phyloP scores from a whole-genome alignment of 2,888 invertebrate genomes.

The Mesochorus sp. region DNA sequence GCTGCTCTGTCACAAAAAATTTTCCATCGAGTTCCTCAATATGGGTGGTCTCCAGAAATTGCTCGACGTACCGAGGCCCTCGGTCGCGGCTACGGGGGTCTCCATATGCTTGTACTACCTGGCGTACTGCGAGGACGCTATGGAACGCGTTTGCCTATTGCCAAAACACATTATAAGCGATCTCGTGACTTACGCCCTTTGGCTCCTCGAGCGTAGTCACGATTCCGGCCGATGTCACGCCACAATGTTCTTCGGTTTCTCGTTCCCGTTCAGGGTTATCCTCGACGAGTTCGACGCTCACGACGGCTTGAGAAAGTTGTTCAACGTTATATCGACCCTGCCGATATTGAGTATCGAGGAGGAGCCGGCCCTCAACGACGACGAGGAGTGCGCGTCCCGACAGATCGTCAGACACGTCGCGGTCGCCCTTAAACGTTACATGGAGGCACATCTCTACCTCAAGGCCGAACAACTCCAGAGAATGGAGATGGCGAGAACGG shows the following conservation, averaged over 20 bases:
- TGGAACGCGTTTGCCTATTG: constrained; percentile 96
- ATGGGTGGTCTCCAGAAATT: constrained; percentile 93
- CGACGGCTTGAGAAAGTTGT: constrained; percentile 96
- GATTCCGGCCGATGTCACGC: constrained; percentile 99
- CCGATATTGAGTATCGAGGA: constrained; percentile 90
- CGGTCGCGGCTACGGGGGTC: constrained; percentile 97
- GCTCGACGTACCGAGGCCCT: constrained; percentile 95
- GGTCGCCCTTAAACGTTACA: constrained; percentile 93
- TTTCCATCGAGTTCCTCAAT: constrained; percentile 97
- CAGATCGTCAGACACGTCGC: constrained; percentile 96
- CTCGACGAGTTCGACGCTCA: constrained; percentile 97
- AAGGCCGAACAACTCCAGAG: constrained; percentile 89
- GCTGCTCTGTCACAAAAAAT: constrained; percentile 98
- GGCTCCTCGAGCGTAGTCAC: constrained; percentile 97
- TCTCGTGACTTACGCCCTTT: constrained; percentile 94
- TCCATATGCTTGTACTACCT: constrained; percentile 98
- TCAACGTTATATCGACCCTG: constrained; percentile 96
- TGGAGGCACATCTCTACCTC: constrained; percentile 93
- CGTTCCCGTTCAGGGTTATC: constrained; percentile 96
- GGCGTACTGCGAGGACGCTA: constrained; percentile 98
- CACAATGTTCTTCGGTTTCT: constrained; percentile 98
- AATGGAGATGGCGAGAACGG: constrained; percentile 83
- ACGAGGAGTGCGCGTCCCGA: constrained; percentile 94
- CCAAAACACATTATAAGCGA: constrained; percentile 90
- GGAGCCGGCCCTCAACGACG: constrained; percentile 87